Percentiles rank a stretch among this genome's conserved stretches.
These are phyloP conservation scores for Diadema setosum DNA, from an alignment of 35 echinoderm and acorn worm genomes.

Conservation along the genomic window DNA sequence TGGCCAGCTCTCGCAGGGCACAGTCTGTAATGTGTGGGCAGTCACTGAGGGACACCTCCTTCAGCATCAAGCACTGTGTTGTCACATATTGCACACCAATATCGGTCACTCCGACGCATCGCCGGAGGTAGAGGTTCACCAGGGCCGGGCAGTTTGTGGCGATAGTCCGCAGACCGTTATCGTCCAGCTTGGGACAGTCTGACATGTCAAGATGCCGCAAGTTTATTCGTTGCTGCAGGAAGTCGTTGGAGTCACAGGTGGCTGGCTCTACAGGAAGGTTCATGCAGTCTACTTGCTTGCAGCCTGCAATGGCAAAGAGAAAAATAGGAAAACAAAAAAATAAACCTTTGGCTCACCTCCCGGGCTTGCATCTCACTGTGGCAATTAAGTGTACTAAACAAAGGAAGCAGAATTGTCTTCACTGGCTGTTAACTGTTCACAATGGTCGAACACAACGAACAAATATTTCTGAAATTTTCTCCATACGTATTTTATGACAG, in stretches of 20 bases:
- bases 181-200: constrained; percentile 80
- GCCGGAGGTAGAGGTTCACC: constrained; percentile 82
- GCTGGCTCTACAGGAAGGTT: constrained; percentile 48
- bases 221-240: constrained; percentile 68
- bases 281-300: constrained; percentile 71
- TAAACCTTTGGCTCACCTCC: no score
- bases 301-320: constrained; percentile 37
- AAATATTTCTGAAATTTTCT: no score
- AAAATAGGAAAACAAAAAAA: neutral
- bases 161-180: constrained; percentile 81
- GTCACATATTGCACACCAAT: constrained; percentile 82
- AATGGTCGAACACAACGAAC: no score
- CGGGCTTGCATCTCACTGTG: no score
- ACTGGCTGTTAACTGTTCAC: neutral
- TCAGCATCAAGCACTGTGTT: constrained; percentile 80
- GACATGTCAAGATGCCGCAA: constrained; percentile 92
- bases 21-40: constrained; percentile 88
- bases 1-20: constrained; percentile 79
- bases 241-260: constrained; percentile 20
- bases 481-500: no score
- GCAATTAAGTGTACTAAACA: neutral
- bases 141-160: constrained; percentile 87
- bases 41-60: constrained; percentile 84
- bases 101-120: constrained; percentile 76
- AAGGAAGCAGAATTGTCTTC: neutral